Percentiles rank a stretch among this genome's conserved stretches.
Evolutionary conservation across 2,797 vertebrate genomes (phyloP).

Genomic region (Pangasius sanitwongsei): DNA sequence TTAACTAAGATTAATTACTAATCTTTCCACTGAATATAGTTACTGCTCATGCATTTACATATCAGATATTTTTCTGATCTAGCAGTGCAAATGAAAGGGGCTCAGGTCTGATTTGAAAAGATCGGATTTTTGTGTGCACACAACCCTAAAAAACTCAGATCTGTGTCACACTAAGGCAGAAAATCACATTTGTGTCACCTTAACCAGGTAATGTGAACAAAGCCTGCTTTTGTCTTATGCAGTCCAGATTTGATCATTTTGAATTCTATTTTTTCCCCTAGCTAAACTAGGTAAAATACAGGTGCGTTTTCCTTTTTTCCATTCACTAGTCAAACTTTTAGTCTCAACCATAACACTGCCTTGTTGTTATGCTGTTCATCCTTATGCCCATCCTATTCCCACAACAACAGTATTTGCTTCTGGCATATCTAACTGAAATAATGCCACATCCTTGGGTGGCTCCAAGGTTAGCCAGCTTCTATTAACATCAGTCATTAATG

Average conservation of each 20-base stretch:
- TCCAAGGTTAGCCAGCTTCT: constrained; percentile 17
- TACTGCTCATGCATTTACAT: neutral
- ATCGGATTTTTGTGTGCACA: neutral
- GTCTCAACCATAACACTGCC: neutral
- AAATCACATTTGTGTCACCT: neutral
- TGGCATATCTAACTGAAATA: neutral
- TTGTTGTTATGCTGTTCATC: neutral
- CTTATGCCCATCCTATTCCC: neutral
- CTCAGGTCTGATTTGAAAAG: neutral
- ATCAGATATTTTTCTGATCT: neutral
- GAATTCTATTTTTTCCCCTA: neutral
- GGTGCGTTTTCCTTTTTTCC: neutral
- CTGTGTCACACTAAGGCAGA: neutral
- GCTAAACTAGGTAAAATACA: neutral
- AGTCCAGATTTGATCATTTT: neutral
- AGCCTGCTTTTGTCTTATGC: too few relatives aligned
- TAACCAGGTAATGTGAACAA: neutral
- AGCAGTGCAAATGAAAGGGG: neutral
- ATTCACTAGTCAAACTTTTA: neutral
- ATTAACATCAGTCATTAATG: constrained; percentile 14
- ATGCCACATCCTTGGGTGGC: neutral
- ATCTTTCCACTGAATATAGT: neutral
- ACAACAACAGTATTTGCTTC: neutral
- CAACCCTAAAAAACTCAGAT: neutral
- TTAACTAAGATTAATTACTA: too few relatives aligned